phyloP scores from a whole-genome alignment of 2,888 invertebrate species.

The Mythimna loreyi region DNA sequence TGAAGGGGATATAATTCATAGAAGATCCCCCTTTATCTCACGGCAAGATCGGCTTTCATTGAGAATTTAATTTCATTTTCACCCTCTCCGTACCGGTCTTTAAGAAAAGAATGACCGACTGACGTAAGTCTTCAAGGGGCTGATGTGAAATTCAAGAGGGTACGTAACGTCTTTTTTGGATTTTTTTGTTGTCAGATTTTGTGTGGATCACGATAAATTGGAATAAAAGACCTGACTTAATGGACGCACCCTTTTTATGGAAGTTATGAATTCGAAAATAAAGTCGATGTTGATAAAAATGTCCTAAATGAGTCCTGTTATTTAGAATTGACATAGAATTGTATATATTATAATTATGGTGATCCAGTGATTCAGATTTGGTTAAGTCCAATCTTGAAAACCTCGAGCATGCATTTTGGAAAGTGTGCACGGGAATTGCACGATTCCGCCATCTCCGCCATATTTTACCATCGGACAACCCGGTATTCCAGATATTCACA shows the following conservation, averaged over 20 bases:
- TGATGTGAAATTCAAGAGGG: conserved; percentile 79
- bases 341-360: too few relatives aligned
- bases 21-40: conserved; percentile 85
- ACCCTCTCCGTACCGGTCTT: conserved; percentile 82
- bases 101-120: conserved; percentile 88
- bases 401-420: too few relatives aligned
- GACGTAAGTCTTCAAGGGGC: conserved; percentile 78
- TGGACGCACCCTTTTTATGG: conserved; percentile 18
- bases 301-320: neutral
- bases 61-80: conserved; percentile 90
- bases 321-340: neutral
- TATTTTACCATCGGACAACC: too few relatives aligned
- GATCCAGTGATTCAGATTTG: too few relatives aligned
- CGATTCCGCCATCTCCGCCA: too few relatives aligned
- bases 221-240: conserved; percentile 35
- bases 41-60: conserved; percentile 86
- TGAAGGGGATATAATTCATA: conserved; percentile 87
- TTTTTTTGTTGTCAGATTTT: conserved; percentile 58
- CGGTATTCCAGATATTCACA: too few relatives aligned
- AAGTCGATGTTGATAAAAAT: neutral
- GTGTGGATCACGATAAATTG: conserved; percentile 45
- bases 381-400: too few relatives aligned
- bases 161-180: conserved; percentile 72
- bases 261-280: conserved; percentile 26
- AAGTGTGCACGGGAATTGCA: too few relatives aligned